phyloP scores from a whole-genome alignment of 1,140 invertebrate genomes.

The Aradophagus sp. region DNA sequence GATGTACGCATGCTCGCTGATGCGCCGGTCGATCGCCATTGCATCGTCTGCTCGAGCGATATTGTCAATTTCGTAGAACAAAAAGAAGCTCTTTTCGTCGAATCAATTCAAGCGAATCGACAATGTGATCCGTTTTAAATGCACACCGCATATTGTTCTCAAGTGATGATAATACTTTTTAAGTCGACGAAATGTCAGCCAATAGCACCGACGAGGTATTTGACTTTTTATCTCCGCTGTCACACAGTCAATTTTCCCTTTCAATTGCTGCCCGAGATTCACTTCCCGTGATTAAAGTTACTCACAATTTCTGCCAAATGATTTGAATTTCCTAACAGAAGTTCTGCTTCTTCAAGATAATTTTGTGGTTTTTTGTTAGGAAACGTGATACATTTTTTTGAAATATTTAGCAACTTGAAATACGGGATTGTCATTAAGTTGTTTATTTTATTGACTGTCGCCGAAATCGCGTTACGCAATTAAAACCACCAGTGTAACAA shows the following conservation, averaged over 20 bases:
- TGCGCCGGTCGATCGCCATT: conserved; percentile 60
- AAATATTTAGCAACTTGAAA: too few species aligned
- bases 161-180: conserved; percentile 22
- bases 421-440: too few species aligned
- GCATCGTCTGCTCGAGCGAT: conserved; percentile 58
- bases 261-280: not conserved
- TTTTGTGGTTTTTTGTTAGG: too few species aligned
- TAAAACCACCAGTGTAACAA: too few species aligned
- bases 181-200: conserved; percentile 57
- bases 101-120: conserved; percentile 5
- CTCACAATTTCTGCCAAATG: conserved; percentile 1
- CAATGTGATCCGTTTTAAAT: conserved; percentile 7
- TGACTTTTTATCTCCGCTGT: conserved; percentile 11
- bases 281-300: not conserved
- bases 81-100: conserved; percentile 17
- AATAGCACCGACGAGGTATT: conserved; percentile 50
- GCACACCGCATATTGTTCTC: conserved; percentile 16
- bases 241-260: conserved; percentile 26
- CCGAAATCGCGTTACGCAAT: too few species aligned
- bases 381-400: too few species aligned
- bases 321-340: too few species aligned
- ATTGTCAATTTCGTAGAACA: conserved; percentile 37
- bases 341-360: not conserved
- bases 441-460: too few species aligned
- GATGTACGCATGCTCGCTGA: conserved; percentile 49